Base-by-base conservation (phyloP, 2,113 vertebrate genomes). In the Zeus faber region DNA sequence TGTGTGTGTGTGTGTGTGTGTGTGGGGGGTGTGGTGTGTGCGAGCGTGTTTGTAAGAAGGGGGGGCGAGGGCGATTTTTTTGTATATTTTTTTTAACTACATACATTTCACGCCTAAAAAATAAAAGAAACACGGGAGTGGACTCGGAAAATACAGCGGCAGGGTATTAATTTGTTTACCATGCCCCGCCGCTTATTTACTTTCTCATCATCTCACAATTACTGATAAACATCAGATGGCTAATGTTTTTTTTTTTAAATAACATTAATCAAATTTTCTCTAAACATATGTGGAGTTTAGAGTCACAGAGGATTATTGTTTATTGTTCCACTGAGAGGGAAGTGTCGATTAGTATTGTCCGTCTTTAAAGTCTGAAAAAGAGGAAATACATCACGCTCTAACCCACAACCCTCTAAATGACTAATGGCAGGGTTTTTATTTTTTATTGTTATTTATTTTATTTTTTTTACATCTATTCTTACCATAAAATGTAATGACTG, bases 81-180 rank as follows among this genome's bases (percentile, higher is more conserved):
- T 83, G 86, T 67, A 81, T 73, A 79, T 86, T 82, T 88, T 88
- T 83, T 88, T 67, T 77, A 55, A 81, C 59, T 44, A n/a, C 77
- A 57, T 61, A 63, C 55, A 70, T 71, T 77, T 77, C 79, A 82
- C 83, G 73, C 80, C 77, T 72, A 68, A 79, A 83, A 65, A 75
- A 79, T 68, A 81, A 72, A 68, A 79, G 82, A 65, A 75, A 79
- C 70, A 81, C 46, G 71, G 81, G 82, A 80, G 81, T 67, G 78
- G 72, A 65, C 66, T 68, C 25, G 79, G 79, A 88, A 85, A 84
- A 77, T 70, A 52, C 52, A 47, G 58, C 6, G 25, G 11, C 60
- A 23, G 63, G 62, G 54, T 58, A 65, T 80, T 77, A 54, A 69
- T 80, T 37, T 80, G 62, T 84, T 79, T 70, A 73, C 75, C 55